Evolutionary conservation across 2,888 invertebrate species (phyloP), one percentile per base, ranked within the genome.

Genomic region (Rhamphomyia laevipes): DNA sequence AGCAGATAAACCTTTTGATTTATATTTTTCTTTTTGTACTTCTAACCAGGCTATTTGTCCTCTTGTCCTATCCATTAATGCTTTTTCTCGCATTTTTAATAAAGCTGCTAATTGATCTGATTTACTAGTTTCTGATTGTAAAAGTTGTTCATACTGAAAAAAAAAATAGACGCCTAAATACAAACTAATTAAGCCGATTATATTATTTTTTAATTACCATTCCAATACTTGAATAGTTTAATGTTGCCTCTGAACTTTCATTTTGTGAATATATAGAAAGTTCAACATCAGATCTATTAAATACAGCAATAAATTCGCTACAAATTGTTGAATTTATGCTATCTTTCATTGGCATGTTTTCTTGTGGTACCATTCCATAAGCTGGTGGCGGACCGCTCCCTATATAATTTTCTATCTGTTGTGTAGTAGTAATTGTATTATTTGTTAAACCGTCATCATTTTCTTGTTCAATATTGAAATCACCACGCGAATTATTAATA

Each of bases 101-200:
- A 83, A 66, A 42, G 79, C 74, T 53, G 77, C 74, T 58, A 84
- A 73, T 64, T 84, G 79, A 57, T 81, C 77, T 3, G 80, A 76
- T 60, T 82, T 72, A 15, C 74, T 69, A 57, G 80, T 79, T 65
- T 85, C 84, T 57, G 82, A 81, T 62, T 77, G 78, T 56, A 81
- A 77, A 58, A 84, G 69, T 60, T 78, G 77, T 52, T 78, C 78
- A 62, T 78, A 73, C 74, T 74, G 48, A 7, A 63, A 58, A 13
- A 21, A 50, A 53, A 52, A 46, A 49, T 42, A 48, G 5, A 40
- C 4, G 5, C 38, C 9, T 1, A 18, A 18, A n/a, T 42, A 27
- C 9, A 27, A 23, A 42, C 12, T 21, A 23, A 9, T 13, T 42
- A 9, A 38, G 27, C 10, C 12, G 16, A 44, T 35, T 30, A 33